Evolutionary conservation across 2,888 invertebrate species (phyloP), one percentile per base, ranked within the genome.

Genomic region (Cepaea hortensis): DNA sequence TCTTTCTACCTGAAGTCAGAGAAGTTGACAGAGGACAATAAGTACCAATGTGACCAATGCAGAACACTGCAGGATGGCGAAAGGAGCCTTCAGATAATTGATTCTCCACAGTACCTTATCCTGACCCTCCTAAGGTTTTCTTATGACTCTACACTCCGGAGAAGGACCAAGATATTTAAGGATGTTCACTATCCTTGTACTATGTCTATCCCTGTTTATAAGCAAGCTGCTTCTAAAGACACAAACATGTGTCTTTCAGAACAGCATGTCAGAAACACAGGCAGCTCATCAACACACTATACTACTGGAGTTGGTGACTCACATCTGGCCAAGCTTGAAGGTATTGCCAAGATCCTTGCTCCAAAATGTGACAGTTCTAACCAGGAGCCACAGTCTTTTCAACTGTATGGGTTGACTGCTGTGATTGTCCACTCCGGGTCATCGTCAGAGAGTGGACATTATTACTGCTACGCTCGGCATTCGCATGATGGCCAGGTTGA

Each of bases 391-490:
- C 85, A 87, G 46, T 77, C 73, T 50, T 84, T 87, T 7, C 95
- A 96, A 86, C 95, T 95, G 35, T 98, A 97, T 94, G 95, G 96
- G 70, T 94, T 98, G 65, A 97, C 97, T 93, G 97, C 97, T 0
- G 97, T 97, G 0, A 97, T 98, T 0, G 96, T 98, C 0, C 98
- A 98, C 94, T 96, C 96, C 0, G 98, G 98, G 3, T 96, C 96
- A 50, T 97, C 96, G 82, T 96, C 97, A 89, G 97, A 98, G 93
- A 97, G 97, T 0, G 98, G 98, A 0, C 98, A 98, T 93, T 98
- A 98, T 94, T 97, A 97, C 93, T 97, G 97, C 0, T 96, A 97
- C 87, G 97, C 97, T 48, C 89, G 94, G 11, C 92, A 92, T 85
- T 91, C 92, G 1, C 87, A 90, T n/a, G 86, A 90, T 50, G 89